Evolutionary conservation across 1,140 invertebrate genomes (phyloP).

Genomic region (Papilio helenus): DNA sequence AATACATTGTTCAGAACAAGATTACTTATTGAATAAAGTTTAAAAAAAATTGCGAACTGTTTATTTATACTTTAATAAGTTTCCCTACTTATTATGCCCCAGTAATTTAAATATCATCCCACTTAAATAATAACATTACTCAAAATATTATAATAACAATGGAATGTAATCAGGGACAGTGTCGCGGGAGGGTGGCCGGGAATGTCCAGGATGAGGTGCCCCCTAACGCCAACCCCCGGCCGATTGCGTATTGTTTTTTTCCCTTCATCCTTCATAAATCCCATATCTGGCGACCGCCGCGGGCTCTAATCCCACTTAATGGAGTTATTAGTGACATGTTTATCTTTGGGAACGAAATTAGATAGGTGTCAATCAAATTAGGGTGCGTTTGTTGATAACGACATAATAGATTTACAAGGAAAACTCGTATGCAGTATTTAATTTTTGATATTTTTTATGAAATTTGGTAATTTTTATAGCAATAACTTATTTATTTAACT

Average conservation of each 20-base stretch:
- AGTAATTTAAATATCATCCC: neutral
- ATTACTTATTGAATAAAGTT: neutral
- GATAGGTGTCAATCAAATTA: constrained; percentile 28
- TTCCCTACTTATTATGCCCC: neutral
- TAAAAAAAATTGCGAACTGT: neutral
- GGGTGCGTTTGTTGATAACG: constrained; percentile 11
- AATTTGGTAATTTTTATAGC: neutral
- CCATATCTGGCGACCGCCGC: constrained; percentile 46
- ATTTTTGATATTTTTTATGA: neutral
- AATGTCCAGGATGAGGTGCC: constrained; percentile 56
- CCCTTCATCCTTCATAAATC: constrained; percentile 57
- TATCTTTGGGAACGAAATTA: constrained; percentile 62
- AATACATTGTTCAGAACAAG: neutral
- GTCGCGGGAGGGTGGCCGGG: constrained; percentile 67
- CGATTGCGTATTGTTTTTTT: constrained; percentile 59
- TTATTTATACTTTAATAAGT: neutral
- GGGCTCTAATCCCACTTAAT: constrained; percentile 71
- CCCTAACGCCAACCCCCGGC: constrained; percentile 58
- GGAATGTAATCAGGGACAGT: constrained; percentile 70
- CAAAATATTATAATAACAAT: constrained; percentile 65
- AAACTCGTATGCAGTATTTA: neutral
- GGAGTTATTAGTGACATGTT: constrained; percentile 74
- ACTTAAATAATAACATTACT: constrained; percentile 50
- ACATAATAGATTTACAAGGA: constrained; percentile 3
- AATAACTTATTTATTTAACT: neutral